Evolutionary conservation across 2,113 vertebrate genomes (phyloP), one percentile per base, ranked within the genome.

Genomic region (Bombycilla garrulus): DNA sequence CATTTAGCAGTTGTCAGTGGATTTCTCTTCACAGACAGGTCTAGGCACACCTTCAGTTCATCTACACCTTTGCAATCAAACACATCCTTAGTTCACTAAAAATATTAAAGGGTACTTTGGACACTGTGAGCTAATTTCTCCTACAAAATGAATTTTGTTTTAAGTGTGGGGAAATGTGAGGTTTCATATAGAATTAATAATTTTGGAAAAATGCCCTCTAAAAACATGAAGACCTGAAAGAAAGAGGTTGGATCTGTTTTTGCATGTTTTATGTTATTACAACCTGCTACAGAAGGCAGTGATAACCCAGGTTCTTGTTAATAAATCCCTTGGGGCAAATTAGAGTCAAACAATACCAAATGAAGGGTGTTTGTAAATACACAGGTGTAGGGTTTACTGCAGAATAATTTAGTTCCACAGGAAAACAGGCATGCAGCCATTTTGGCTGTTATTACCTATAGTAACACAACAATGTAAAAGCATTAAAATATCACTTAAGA

Each of bases 401-500:
- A 48, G 19, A n/a, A 35, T 13, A 48, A 35, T 35, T 74, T 13
- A 28, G 8, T 20, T 35, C 3, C 12, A 48, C 6, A n/a, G 15
- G 35, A 48, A 74, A 74, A 24, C 5, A 57, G 12, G 6, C 11
- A 16, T 6, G 3, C 2, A 65, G 8, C 5, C 24, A 48, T n/a
- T 56, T 65, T 28, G 2, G 8, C 19, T 45, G 1, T 4, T 24
- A 47, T 40, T 16, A 15, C 4, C 9, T n/a, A 18, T 10, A 40
- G 10, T 3, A 47, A 33, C 4, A 5, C 9, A 3, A 15, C 10
- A 38, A 23, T 7, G 24, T 8, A 40, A 56, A 47, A n/a, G 1
- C 11, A 73, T 56, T 22, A 36, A 45, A 50, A n/a, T 22, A 47
- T 23, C 15, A 6, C 9, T 28, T 33, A 18, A 45, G 21, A 44